These are phyloP conservation scores for Eilema depressum DNA, from an alignment of 2,888 invertebrate genomes.

Conservation along the genomic window DNA sequence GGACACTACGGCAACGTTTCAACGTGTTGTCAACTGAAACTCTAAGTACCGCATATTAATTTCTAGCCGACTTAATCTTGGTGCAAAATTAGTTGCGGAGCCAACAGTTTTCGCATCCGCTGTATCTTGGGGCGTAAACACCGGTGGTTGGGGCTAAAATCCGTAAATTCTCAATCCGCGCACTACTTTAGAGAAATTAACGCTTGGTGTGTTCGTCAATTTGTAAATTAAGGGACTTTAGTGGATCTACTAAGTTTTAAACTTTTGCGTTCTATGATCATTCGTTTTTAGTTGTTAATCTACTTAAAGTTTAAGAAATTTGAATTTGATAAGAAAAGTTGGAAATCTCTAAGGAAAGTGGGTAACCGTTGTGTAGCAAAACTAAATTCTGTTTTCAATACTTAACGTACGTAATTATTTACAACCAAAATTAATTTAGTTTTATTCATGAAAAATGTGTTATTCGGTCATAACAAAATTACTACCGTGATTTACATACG, in stretches of 20 bases:
- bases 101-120: conserved; percentile 42
- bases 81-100: conserved; percentile 34
- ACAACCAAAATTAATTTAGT: background rate
- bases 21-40: conserved; percentile 13
- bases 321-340: background rate
- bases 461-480: no score
- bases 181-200: conserved; percentile 55
- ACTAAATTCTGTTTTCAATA: background rate
- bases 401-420: background rate
- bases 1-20: conserved; percentile 6
- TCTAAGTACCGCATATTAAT: conserved; percentile 25
- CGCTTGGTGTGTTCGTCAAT: conserved; percentile 25
- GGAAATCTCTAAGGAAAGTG: background rate
- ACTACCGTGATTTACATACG: no score
- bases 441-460: background rate
- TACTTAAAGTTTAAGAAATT: background rate
- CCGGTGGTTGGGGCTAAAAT: conserved; percentile 43
- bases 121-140: conserved; percentile 51
- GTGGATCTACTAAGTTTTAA: background rate
- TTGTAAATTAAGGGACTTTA: background rate
- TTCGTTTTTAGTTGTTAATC: no score
- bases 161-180: conserved; percentile 54
- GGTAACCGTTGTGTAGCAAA: background rate
- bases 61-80: conserved; percentile 30
- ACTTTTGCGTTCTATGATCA: no score